A percentile compares a stretch with the other conserved stretches of the same genome.
Conservation (phyloP, 1,140 invertebrate species). For the Diuraphis noxia region DNA sequence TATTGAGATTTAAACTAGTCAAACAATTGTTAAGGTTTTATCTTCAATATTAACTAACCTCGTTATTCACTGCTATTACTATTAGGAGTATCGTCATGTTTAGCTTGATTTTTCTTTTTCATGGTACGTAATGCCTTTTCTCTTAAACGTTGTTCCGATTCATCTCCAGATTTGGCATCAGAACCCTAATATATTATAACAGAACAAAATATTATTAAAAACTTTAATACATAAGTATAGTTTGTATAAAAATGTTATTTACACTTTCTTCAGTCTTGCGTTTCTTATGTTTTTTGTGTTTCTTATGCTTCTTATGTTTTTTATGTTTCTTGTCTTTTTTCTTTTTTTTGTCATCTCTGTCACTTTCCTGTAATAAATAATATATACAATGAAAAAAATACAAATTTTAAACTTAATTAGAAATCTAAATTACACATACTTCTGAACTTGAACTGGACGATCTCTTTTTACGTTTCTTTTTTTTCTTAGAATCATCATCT, state of each 20-base stretch:
- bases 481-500: conserved; percentile 70
- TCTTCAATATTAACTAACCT: conserved; percentile 29
- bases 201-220: not conserved
- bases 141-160: conserved; percentile 83
- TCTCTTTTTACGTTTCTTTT: conserved; percentile 69
- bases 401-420: not conserved
- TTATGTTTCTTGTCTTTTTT: conserved; percentile 66
- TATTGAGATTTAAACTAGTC: not conserved
- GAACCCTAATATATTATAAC: conserved; percentile 56
- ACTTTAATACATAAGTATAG: not conserved
- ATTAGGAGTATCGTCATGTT: conserved; percentile 55
- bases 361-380: conserved; percentile 60
- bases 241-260: conserved; percentile 37
- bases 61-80: conserved; percentile 55
- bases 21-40: conserved; percentile 17
- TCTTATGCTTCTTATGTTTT: conserved; percentile 73
- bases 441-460: conserved; percentile 67
- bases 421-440: conserved; percentile 60
- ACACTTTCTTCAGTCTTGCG: conserved; percentile 66
- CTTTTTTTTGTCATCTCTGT: conserved; percentile 73
- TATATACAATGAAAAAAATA: not conserved
- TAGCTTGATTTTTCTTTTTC: conserved; percentile 62
- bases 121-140: conserved; percentile 80
- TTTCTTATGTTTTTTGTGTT: conserved; percentile 71
- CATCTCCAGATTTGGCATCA: conserved; percentile 69